Evolutionary conservation across 2,113 vertebrate genomes (phyloP), one percentile per base, ranked within the genome.

Genomic region (Triplophysa rosa): DNA sequence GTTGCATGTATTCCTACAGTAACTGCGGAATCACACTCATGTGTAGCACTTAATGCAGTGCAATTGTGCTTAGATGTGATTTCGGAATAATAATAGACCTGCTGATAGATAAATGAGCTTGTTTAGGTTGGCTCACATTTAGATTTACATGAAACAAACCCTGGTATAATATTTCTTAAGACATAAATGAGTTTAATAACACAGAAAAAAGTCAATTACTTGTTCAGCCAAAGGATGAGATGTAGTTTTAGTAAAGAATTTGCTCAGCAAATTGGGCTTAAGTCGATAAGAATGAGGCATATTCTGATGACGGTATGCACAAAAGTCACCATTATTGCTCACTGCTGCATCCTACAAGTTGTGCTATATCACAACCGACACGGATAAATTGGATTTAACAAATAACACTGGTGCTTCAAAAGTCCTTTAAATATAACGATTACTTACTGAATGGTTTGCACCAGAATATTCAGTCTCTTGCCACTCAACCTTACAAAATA

Each of bases 401-500:
- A 37, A 66, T 24, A 45, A 73, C 21, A 14, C 16, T 1, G 4
- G 21, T 66, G 64, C 17, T 77, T 58, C 40, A 26, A 29, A 66
- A 70, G 37, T 33, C 62, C 64, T 68, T 16, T 13, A 24, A 24
- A 26, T 37, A 72, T 66, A 37, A 42, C 17, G 61, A 33, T 21
- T 58, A 54, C 49, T 71, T 76, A 58, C 24, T 45, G 9, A 73
- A 73, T 17, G 13, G 40, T 52, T 26, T n/a, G 42, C 21, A 66
- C 77, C 47, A 65, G 66, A 67, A 52, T 54, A 56, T 63, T 47
- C 61, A 37, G 49, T 73, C 24, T 37, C 69, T 67, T 63, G 47
- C 65, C 54, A 49, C 62, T 56, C 77, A 77, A 56, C 47, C 72
- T 76, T 70, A 71, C 49, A 62, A 67, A 56, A 83, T 88, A 40